phyloP scores from a whole-genome alignment of 2,113 vertebrate genomes.

The Pan paniscus region DNA sequence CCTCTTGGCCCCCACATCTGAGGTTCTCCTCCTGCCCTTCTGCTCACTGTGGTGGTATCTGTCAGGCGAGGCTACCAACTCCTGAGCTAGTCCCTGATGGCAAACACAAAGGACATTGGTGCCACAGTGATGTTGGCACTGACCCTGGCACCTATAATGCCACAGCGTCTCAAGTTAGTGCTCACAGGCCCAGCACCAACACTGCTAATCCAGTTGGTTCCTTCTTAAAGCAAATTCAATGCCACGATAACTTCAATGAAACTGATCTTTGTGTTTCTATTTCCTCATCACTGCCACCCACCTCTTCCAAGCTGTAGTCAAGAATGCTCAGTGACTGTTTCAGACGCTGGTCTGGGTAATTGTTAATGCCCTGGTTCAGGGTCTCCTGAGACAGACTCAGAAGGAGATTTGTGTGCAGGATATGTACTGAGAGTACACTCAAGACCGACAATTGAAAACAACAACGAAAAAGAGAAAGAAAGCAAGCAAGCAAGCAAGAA shows the following conservation, averaged over 20 bases:
- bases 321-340: not conserved
- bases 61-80: not conserved
- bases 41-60: not conserved
- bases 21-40: not conserved
- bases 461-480: no score
- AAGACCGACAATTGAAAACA: no score
- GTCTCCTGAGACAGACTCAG: not conserved
- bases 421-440: rapidly evolving
- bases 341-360: not conserved
- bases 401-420: not conserved
- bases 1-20: not conserved
- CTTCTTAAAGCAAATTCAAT: not conserved
- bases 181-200: not conserved
- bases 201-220: not conserved
- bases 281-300: not conserved
- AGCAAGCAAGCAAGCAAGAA: rapidly evolving
- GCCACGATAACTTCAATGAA: not conserved
- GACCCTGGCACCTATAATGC: not conserved
- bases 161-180: not conserved
- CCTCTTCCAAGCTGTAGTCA: not conserved
- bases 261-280: not conserved
- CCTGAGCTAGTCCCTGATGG: not conserved
- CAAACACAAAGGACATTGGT: not conserved
- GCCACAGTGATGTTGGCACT: not conserved
- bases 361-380: not conserved